A percentile compares a stretch with the other conserved stretches of the same genome.
Conservation (phyloP, 2,888 invertebrate species). For the Tortricodes alternella region DNA sequence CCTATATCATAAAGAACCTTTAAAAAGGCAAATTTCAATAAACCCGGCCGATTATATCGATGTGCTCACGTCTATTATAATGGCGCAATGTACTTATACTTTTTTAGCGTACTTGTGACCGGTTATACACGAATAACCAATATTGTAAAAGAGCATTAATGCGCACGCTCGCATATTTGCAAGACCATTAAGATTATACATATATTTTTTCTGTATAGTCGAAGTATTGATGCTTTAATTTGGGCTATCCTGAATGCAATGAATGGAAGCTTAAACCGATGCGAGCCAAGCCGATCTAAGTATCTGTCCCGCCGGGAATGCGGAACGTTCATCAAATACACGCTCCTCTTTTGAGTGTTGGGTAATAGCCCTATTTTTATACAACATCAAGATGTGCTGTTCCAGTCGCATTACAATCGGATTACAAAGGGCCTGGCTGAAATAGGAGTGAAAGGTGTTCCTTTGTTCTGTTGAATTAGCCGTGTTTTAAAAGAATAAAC, state of each 20-base stretch:
- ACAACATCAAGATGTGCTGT: slow-evolving; percentile 9
- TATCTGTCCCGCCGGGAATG: slow-evolving; percentile 14
- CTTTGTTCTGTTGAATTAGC: too few relatives aligned
- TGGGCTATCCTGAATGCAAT: too few relatives aligned
- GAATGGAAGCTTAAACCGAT: slow-evolving; percentile 31
- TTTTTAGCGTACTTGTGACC: slow-evolving; percentile 14
- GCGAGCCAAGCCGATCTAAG: not conserved
- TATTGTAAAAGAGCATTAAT: slow-evolving; percentile 10
- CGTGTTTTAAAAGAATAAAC: too few relatives aligned
- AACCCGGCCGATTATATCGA: slow-evolving; percentile 14
- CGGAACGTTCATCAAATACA: slow-evolving; percentile 30
- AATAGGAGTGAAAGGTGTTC: too few relatives aligned
- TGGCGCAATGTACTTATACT: slow-evolving; percentile 1
- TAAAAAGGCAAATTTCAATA: slow-evolving; percentile 24
- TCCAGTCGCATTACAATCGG: not conserved
- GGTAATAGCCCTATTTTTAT: slow-evolving; percentile 26
- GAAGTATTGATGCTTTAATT: too few relatives aligned
- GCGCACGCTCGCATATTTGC: slow-evolving; percentile 5
- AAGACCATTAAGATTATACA: slow-evolving; percentile 9
- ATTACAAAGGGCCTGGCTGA: not conserved
- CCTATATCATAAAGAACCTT: slow-evolving; percentile 32
- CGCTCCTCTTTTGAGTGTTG: slow-evolving; percentile 24
- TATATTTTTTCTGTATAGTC: not conserved
- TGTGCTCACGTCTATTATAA: slow-evolving; percentile 17
- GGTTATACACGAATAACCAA: slow-evolving; percentile 9